Conservation (phyloP, 2,888 invertebrate species). For the Plebejus argus region DNA sequence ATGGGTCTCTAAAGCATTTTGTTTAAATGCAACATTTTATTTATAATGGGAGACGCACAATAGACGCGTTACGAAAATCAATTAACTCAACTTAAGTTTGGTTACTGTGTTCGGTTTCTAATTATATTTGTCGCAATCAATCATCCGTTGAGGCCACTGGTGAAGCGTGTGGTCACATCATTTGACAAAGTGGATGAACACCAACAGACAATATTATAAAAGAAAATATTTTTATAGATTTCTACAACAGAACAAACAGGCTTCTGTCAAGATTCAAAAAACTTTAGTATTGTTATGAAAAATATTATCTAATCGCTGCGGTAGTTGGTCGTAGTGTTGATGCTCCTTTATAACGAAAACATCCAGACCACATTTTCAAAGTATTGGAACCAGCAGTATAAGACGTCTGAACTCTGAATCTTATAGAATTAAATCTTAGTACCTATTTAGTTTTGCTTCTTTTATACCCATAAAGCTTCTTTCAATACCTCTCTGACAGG, state of each 20-base stretch:
- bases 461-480: too few species aligned
- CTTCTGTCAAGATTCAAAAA: background rate
- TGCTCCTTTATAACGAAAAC: background rate
- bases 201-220: too few species aligned
- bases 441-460: too few species aligned
- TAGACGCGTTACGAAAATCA: slow-evolving; percentile 8
- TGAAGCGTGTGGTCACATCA: background rate
- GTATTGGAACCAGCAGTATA: background rate
- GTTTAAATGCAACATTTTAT: background rate
- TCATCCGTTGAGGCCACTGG: background rate
- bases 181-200: background rate
- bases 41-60: background rate
- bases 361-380: background rate
- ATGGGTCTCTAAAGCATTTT: background rate
- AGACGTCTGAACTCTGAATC: background rate
- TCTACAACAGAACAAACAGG: too few species aligned
- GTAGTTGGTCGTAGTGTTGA: background rate
- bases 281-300: background rate
- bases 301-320: background rate
- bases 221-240: too few species aligned
- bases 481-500: too few species aligned
- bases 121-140: background rate
- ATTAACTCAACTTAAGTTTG: background rate
- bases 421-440: background rate
- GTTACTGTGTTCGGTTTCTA: background rate